These are phyloP conservation scores for Hyles euphorbiae DNA, from an alignment of 1,140 invertebrate species.

Conservation along the genomic window DNA sequence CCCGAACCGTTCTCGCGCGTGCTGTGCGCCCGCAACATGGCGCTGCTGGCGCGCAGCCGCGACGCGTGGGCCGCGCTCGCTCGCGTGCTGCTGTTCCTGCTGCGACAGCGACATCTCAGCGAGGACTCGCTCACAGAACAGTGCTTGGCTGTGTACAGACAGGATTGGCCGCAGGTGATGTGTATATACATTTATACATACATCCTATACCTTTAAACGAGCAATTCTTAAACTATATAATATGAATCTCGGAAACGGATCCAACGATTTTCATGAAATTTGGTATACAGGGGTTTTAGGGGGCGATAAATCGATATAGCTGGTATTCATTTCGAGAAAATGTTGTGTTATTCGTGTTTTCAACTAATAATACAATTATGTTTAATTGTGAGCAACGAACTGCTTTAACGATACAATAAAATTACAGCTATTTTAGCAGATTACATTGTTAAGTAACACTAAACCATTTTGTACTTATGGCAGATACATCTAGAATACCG, in stretches of 20 bases:
- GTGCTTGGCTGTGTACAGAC: slow-evolving; percentile 64
- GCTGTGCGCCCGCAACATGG: slow-evolving; percentile 57
- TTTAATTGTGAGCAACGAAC: neutral
- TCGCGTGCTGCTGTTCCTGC: slow-evolving; percentile 46
- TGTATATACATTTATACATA: slow-evolving; percentile 1
- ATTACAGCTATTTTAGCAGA: neutral
- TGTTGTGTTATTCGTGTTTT: neutral
- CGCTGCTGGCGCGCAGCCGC: slow-evolving; percentile 30
- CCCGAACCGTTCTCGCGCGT: slow-evolving; percentile 50
- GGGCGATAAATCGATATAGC: neutral
- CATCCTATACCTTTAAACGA: neutral
- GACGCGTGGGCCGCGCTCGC: slow-evolving; percentile 55
- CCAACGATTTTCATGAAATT: too few relatives aligned
- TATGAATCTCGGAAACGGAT: neutral
- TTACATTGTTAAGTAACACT: too few relatives aligned
- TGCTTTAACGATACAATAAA: neutral
- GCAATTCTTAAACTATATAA: too few relatives aligned
- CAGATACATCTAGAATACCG: too few relatives aligned
- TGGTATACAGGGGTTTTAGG: too few relatives aligned
- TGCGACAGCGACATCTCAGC: slow-evolving; percentile 51
- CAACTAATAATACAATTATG: neutral
- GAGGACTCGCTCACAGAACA: slow-evolving; percentile 68
- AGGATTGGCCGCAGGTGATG: slow-evolving; percentile 68
- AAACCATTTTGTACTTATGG: too few relatives aligned
- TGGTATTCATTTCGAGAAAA: neutral